These are phyloP conservation scores for Steatornis caripensis DNA, from an alignment of 2,113 vertebrate species.

Conservation along the genomic window DNA sequence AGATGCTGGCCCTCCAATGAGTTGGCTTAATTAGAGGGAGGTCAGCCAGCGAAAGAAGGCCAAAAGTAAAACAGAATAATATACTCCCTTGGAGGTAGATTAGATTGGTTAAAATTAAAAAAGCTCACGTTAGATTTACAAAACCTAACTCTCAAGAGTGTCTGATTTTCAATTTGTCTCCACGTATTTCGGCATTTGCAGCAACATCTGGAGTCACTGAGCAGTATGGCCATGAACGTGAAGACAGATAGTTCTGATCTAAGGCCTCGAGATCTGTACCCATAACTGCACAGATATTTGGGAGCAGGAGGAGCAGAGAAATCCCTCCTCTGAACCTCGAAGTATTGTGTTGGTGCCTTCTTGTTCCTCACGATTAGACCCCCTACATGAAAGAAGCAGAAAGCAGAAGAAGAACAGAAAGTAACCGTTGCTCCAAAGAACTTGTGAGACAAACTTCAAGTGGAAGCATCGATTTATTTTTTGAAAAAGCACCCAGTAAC, in stretches of 20 bases:
- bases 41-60: neutral
- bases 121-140: neutral
- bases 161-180: neutral
- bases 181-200: neutral
- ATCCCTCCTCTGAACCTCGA: neutral
- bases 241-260: neutral
- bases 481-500: neutral
- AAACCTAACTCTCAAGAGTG: neutral
- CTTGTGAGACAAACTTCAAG: neutral
- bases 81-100: neutral
- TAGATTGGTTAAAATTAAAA: neutral
- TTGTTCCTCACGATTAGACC: neutral
- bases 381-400: neutral
- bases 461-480: neutral
- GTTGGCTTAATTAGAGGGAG: neutral
- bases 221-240: neutral
- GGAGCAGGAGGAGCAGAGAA: neutral
- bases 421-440: neutral
- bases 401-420: neutral
- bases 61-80: neutral
- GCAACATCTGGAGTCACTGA: neutral
- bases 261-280: neutral
- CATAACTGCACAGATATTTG: neutral
- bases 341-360: neutral
- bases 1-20: neutral